Base-by-base conservation (phyloP, 2,888 invertebrate species). In the Antheraea yamamai region DNA sequence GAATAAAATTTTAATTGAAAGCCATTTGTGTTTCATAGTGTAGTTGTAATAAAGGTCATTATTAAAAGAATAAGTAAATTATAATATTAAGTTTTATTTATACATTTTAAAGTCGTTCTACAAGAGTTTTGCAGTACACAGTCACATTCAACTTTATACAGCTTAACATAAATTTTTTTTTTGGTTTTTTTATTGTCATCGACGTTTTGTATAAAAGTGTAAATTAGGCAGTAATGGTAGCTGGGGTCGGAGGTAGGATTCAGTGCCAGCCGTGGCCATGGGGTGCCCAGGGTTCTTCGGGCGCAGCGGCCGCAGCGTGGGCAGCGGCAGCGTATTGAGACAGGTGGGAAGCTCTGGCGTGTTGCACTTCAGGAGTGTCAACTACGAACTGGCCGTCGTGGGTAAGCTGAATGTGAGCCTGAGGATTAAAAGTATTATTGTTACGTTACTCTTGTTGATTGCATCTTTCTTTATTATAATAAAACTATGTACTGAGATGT, bases 381-480 rank as follows among this genome's bases (percentile, higher is more conserved):
- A 94, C 92, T 39, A 95, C 94, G 92, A 91, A 94, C 81, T 94
- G 94, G 35, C 94, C 95, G 85, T 95, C 95, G 87, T 94, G 95
- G 81, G 94, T 94, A 79, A 95, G 91, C 80, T 95, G 94, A 87
- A 95, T 94, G 88, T 95, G 89, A 76, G 95, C 95, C 87, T 89
- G 89, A 20, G n/a, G n/a, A 74, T 55, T 8, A 71, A 71, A 66
- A 68, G 47, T 51, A n/a, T 20, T 73, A 55, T 55, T 64, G 10
- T 47, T n/a, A 47, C n/a, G 55, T 55, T 55, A n/a, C 16, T 30
- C 35, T 61, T n/a, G 39, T 61, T 61, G 14, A 73, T 61, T 58
- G 30, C 18, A 23, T 39, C 8, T 58, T 20, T 10, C 35, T 58
- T n/a, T 58, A n/a, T 30, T 18, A 58, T n/a, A 20, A 2, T 47